Conservation (phyloP, 2,888 invertebrate genomes). For the Himalopsyche tibetana region DNA sequence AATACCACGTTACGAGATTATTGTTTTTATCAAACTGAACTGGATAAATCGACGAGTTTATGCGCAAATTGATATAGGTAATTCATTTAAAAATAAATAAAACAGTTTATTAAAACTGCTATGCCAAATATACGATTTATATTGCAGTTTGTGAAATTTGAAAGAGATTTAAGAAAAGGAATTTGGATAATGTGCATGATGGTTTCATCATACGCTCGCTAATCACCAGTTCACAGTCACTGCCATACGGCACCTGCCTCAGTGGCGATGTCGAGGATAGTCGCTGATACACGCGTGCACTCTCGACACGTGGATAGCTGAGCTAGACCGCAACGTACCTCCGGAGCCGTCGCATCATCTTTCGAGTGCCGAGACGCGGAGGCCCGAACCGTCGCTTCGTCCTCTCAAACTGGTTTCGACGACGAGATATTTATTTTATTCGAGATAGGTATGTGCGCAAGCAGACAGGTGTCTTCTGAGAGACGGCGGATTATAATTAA, state of each 20-base stretch:
- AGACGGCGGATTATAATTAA: conserved; percentile 28
- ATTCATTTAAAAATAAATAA: too few species aligned
- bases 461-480: conserved; percentile 32
- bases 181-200: not conserved
- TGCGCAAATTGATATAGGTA: too few species aligned
- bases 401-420: conserved; percentile 25
- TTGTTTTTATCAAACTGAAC: too few species aligned
- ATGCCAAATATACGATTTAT: too few species aligned
- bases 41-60: too few species aligned
- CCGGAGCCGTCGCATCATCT: not conserved
- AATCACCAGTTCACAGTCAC: not conserved
- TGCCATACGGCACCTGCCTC: conserved; percentile 12
- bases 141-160: too few species aligned
- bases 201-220: not conserved
- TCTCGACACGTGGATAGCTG: conserved; percentile 3
- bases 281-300: conserved; percentile 3
- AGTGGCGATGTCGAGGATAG: conserved; percentile 7
- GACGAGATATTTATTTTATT: conserved; percentile 33
- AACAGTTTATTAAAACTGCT: too few species aligned
- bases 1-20: too few species aligned
- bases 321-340: not conserved
- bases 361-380: conserved; percentile 7
- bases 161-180: too few species aligned
- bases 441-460: conserved; percentile 20
- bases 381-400: conserved; percentile 4